These are phyloP conservation scores for Corythornis vintsioides DNA, from an alignment of 2,113 vertebrate species.

Conservation along the genomic window DNA sequence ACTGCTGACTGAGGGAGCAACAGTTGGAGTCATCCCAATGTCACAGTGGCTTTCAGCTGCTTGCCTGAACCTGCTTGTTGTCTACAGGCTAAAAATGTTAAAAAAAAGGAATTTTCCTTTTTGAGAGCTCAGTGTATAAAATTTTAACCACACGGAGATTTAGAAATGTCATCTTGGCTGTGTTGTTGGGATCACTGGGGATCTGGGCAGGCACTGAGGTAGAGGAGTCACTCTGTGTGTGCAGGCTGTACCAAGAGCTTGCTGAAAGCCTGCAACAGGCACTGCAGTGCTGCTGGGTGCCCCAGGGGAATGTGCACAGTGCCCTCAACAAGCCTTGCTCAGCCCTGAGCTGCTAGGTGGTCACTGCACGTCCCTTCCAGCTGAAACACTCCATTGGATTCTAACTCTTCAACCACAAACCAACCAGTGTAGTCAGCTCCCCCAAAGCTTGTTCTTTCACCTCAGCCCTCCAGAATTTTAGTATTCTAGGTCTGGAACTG, in stretches of 20 bases:
- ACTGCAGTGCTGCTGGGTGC: fast-evolving
- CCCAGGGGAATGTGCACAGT: fast-evolving
- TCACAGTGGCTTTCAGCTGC: background rate
- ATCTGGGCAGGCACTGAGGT: background rate
- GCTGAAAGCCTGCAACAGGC: fast-evolving
- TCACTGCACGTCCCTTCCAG: background rate
- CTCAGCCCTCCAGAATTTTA: background rate
- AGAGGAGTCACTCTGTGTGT: background rate
- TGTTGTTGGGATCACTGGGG: fast-evolving
- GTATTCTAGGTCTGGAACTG: background rate
- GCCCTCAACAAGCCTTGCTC: background rate
- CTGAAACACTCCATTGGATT: fast-evolving
- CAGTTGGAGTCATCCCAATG: background rate
- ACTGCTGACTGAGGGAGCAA: background rate
- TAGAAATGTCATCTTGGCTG: background rate
- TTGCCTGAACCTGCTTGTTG: background rate
- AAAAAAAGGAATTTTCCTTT: background rate
- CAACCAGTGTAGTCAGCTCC: background rate
- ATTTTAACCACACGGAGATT: background rate
- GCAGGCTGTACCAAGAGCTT: fast-evolving
- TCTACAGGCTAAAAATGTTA: background rate
- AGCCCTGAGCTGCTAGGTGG: fast-evolving
- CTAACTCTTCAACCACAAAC: background rate
- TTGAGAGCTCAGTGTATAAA: background rate
- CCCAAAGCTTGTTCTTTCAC: background rate